Base-by-base conservation (phyloP, 2,113 vertebrate genomes). In the Cairina moschata region DNA sequence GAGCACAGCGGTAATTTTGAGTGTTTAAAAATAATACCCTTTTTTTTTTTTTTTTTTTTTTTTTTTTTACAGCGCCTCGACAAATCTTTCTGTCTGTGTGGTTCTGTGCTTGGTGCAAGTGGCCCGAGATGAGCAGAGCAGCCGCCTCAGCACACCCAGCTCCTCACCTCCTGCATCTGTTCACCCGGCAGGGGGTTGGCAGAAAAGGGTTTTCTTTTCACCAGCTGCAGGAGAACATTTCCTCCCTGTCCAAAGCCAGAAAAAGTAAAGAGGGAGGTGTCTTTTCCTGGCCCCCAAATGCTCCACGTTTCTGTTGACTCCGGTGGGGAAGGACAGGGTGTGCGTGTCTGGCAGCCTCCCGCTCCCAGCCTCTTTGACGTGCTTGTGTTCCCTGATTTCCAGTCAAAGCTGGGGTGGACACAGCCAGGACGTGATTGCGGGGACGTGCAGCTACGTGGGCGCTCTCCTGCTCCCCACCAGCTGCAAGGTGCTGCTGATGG, bases 171-270 rank as follows among this genome's bases (percentile, higher is more conserved):
- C 26, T 2, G 5, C 86, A 79, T 92, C 90, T 81, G 59, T 17
- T 73, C 73, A 40, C 77, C n/a, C 65, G 0, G 89, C 4, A 3
- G 89, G 91, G 91, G 80, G 63, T 77, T 92, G 91, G 89, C 88
- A 55, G 65, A 58, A 67, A 46, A 72, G 14, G 16, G 4, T 52
- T 66, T 56, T 90, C 40, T 55, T 90, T 32, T 79, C 66, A 56
- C 59, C 82, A 95, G 73, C 83, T 96, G 92, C 16, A 46, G 62
- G 71, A 63, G 55, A 69, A 17, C 48, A 56, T 77, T 88, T 76
- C 48, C 32, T 50, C 50, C 21, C 21, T 65, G 56, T 11, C 58
- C 55, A 74, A 84, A 92, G 65, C 52, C 77, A 77, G 72, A 42
- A 48, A 62, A 76, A 46, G 59, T n/a, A 62, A 55, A 74, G 83